These are phyloP conservation scores for Acrocera orbiculus DNA, from an alignment of 2,888 invertebrate species.

Conservation along the genomic window DNA sequence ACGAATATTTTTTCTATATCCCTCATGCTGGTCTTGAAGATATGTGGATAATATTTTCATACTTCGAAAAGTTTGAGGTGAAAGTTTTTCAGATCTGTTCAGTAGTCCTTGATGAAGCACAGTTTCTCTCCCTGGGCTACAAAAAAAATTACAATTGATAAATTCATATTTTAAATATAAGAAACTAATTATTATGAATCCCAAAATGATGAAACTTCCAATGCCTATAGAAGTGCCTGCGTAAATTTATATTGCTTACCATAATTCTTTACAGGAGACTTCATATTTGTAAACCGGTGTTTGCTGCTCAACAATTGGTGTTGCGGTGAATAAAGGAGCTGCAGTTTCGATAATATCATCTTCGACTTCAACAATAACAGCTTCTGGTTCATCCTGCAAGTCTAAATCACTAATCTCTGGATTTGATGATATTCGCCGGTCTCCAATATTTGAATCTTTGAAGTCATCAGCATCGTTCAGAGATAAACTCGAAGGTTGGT, in stretches of 20 bases:
- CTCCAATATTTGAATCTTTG: conserved; percentile 31
- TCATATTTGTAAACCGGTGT: conserved; percentile 56
- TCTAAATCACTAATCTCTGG: conserved; percentile 24
- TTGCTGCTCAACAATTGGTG: conserved; percentile 44
- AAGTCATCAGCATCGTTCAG: conserved; percentile 54
- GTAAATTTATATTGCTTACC: no score
- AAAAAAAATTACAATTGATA: not conserved
- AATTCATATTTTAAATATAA: not conserved
- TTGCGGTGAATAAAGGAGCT: conserved; percentile 47
- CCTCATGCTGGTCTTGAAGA: conserved; percentile 6
- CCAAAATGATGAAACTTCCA: no score
- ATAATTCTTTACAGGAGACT: conserved; percentile 38
- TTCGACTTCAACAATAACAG: conserved; percentile 63
- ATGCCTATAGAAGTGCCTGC: no score
- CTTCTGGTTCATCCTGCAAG: conserved; percentile 42
- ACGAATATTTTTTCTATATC: conserved; percentile 5
- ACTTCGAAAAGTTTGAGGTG: conserved; percentile 6
- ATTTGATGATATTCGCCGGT: conserved; percentile 14
- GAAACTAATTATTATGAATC: not conserved
- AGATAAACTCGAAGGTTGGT: conserved; percentile 55
- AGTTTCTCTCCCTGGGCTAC: conserved; percentile 2
- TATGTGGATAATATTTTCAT: conserved; percentile 3
- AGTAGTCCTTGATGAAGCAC: not conserved
- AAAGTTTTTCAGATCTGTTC: not conserved
- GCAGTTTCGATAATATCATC: conserved; percentile 65